Base-by-base conservation (phyloP, 2,888 invertebrate species). In the Keiferia lycopersicella region DNA sequence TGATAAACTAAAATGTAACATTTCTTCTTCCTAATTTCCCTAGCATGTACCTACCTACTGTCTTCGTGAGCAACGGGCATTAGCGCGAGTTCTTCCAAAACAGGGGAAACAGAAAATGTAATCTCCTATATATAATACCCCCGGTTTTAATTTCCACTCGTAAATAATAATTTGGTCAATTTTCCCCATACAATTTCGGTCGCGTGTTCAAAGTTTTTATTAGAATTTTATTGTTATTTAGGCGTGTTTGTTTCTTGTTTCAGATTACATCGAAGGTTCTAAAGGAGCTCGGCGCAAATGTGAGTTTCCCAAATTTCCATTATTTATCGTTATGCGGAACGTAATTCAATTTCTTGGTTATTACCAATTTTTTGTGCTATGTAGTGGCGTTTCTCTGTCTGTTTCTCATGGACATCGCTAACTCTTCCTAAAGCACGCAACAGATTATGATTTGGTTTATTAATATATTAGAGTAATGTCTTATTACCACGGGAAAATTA, bases 171-270 rank as follows among this genome's bases (percentile, higher is more conserved):
- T 91, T 91, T 91, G 87, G 90, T 90, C 87, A 89, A 91, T 88
- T 88, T 87, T 84, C 89, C 84, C 77, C 69, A 76, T 78, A 88
- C 87, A 88, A 89, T 88, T 90, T 86, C 76, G 86, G 90, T 91
- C 87, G 90, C 91, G 91, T 91, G 91, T 78, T 80, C 87, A 86
- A 90, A 91, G 89, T 90, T 91, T 91, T 89, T 89, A 91, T 91
- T 91, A 86, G 82, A 89, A 89, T 91, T 91, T 91, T 88, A 91
- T 91, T 91, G 91, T 91, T 91, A 91, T 91, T 91, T 91, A 91
- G 89, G 84, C 87, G 88, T 91, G 91, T 91, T 91, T 91, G 91
- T 91, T 90, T 82, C 88, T 91, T 91, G 91, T 91, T 91, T 86
- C 86, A 90, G 91, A 91, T 91, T 90, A 90, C 87, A 89, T 88